phyloP scores from a whole-genome alignment of 1,140 invertebrate genomes.

The Lasioglossum albipes region DNA sequence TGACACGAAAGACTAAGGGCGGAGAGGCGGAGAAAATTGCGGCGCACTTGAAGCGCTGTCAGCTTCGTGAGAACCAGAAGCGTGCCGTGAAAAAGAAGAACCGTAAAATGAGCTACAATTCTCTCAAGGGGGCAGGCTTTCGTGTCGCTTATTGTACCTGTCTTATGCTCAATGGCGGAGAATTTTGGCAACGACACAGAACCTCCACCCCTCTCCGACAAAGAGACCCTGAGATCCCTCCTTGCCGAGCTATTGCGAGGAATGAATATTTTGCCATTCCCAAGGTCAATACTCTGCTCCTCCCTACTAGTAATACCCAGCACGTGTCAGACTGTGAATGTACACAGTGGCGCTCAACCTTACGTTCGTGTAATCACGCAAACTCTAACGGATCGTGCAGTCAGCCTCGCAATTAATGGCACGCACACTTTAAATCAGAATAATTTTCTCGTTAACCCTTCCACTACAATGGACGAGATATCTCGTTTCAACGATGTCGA shows the following conservation, averaged over 20 bases:
- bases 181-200: conserved; percentile 5
- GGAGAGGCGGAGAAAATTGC: not conserved
- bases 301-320: not conserved
- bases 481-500: too few species aligned
- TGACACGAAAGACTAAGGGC: conserved; percentile 1
- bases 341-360: not conserved
- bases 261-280: not conserved
- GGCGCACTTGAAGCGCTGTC: not conserved
- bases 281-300: not conserved
- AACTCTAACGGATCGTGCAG: too few species aligned
- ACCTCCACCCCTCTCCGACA: not conserved
- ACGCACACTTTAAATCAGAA: too few species aligned
- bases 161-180: conserved; percentile 1
- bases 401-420: too few species aligned
- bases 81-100: conserved; percentile 1
- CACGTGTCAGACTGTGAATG: not conserved
- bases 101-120: not conserved
- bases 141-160: conserved; percentile 5
- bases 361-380: not conserved
- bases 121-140: not conserved
- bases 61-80: not conserved
- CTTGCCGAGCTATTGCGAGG: not conserved
- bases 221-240: not conserved
- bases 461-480: too few species aligned
- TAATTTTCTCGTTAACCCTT: too few species aligned